phyloP scores from a whole-genome alignment of 2,797 vertebrate species.

The Petrocephalus schoutedeni region DNA sequence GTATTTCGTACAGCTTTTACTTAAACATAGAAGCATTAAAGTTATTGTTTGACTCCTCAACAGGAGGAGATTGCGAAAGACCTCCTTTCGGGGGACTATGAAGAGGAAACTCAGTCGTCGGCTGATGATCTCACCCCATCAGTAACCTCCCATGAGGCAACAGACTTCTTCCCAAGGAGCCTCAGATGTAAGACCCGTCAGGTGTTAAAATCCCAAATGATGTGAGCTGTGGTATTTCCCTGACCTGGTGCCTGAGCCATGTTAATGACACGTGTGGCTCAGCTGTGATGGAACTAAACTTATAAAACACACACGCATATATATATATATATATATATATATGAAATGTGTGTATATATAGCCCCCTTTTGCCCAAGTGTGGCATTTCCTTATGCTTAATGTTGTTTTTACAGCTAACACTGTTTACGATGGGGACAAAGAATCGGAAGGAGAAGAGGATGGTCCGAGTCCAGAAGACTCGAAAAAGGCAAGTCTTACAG shows the following conservation, averaged over 20 bases:
- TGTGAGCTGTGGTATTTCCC: background rate
- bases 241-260: background rate
- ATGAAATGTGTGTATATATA: too few relatives aligned
- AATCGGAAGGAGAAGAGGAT: conserved; percentile 89
- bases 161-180: conserved; percentile 91
- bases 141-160: conserved; percentile 89
- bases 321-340: too few relatives aligned
- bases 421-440: conserved; percentile 87
- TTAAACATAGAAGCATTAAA: background rate
- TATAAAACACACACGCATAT: background rate
- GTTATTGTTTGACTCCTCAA: background rate
- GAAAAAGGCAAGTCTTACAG: conserved; percentile 72
- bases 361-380: background rate
- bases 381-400: background rate
- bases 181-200: conserved; percentile 78
- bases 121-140: conserved; percentile 93
- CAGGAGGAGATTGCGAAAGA: conserved; percentile 98
- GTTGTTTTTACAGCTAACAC: conserved; percentile 73
- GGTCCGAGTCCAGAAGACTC: conserved; percentile 84
- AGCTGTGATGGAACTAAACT: background rate
- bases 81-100: conserved; percentile 84
- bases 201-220: background rate
- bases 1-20: background rate
- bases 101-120: conserved; percentile 95
- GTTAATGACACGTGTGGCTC: background rate